Base-by-base conservation (phyloP, 2,888 invertebrate genomes). In the Morpho achilles region DNA sequence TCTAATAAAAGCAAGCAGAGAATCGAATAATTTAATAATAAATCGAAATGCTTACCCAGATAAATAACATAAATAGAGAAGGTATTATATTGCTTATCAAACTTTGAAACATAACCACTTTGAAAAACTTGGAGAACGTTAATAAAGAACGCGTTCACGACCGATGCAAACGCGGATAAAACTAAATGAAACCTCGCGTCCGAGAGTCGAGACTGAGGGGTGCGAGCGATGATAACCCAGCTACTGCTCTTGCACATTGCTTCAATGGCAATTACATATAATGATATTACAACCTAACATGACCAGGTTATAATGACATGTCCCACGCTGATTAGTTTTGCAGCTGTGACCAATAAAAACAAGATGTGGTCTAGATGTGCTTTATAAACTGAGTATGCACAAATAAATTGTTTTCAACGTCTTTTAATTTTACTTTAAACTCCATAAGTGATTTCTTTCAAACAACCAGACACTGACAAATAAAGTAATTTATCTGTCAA, bases 281-380 rank as follows among this genome's bases (percentile, higher is more conserved):
- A 65, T 53, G 61, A 65, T 58, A 68, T 58, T 63, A 71, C 75
- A 71, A 64, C 68, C 69, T 66, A 71, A 80, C 71, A 74, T 74
- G 70, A 77, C 72, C 72, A 76, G 75, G 68, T 79, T 80, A 75
- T 78, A 77, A 73, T 59, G 53, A 47, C 52, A 48, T 70, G 71
- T 73, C 72, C 70, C 72, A 71, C 69, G 76, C 74, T 71, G 71
- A 74, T 74, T 77, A 75, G 71, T 70, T 73, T 67, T 69, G 79
- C 85, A 81, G 81, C 76, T 79, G 82, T 73, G 66, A 62, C 67
- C 66, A 79, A 69, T 67, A 68, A 79, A 78, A 80, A 76, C 76
- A 72, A 71, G 66, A 65, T 69, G 70, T 64, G 65, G 72, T 71
- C 70, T 67, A 72, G 72, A 75, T 73, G 67, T 62, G 62, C 50